These are phyloP conservation scores for Hanleya hanleyi DNA, from an alignment of 2,888 invertebrate genomes.

Conservation along the genomic window DNA sequence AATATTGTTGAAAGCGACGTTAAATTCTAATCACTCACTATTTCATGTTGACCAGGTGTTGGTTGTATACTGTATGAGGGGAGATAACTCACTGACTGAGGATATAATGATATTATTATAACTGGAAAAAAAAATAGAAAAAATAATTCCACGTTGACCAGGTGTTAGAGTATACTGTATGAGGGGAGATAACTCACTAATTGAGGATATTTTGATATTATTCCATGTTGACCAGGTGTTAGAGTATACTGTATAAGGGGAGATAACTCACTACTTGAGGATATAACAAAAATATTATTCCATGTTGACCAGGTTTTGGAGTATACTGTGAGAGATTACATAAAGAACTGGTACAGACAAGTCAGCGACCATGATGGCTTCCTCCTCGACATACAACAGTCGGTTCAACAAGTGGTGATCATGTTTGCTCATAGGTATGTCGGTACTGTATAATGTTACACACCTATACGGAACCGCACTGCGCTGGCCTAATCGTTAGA, in stretches of 20 bases:
- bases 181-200: too few relatives aligned
- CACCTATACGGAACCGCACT: too few relatives aligned
- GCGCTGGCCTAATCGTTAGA: too few relatives aligned
- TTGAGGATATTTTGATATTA: background rate
- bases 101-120: background rate
- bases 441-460: too few relatives aligned
- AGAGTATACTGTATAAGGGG: too few relatives aligned
- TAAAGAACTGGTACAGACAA: constrained; percentile 79
- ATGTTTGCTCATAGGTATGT: constrained; percentile 84
- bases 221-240: constrained; percentile 10
- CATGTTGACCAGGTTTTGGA: constrained; percentile 77
- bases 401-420: constrained; percentile 80
- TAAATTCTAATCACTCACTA: too few relatives aligned
- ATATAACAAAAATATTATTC: background rate
- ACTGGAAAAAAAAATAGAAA: too few relatives aligned
- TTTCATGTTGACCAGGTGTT: background rate
- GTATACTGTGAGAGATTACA: constrained; percentile 87
- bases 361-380: constrained; percentile 83
- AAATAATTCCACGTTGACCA: constrained; percentile 12
- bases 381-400: constrained; percentile 66
- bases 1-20: too few relatives aligned
- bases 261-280: too few relatives aligned
- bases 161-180: background rate
- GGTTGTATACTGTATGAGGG: too few relatives aligned
- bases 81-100: too few relatives aligned